Evolutionary conservation across 2,888 invertebrate genomes (phyloP), one percentile per base, ranked within the genome.

Genomic region (Volucella inflata): DNA sequence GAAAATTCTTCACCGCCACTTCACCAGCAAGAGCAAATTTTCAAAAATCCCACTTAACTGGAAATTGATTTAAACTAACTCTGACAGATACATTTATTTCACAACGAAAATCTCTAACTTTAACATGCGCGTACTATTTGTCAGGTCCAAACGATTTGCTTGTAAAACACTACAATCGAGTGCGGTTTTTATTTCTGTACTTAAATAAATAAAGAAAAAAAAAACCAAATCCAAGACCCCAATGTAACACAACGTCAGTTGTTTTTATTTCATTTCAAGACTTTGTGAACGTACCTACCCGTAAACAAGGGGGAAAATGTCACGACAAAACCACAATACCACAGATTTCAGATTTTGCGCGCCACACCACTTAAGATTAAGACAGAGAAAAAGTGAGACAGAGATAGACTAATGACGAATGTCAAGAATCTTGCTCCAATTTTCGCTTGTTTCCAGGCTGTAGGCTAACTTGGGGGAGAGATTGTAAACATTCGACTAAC

Each of bases 361-460:
- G 51, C 80, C 48, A 40, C 59, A 46, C 46, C 72, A 64, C 68
- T 64, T 59, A 53, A 48, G 46, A 42, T 42, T 16, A 17, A 10
- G 17, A 8, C 51, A 16, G 14, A 2, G 48, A n/a, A 6, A 48
- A 48, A 42, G 21, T 8, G 44, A 72, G 21, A 51, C 51, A 46
- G 59, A 71, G 17, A 51, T 1, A n/a, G 38, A 70, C 70, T 71
- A 30, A 21, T 84, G 84, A 84, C 75, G 80, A 84, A 84, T 84
- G 84, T 84, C 84, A 84, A 80, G 80, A 84, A 84, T 80, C 60
- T 67, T 70, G 70, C 53, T 75, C 83, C 68, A 79, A 48, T 67
- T 83, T 74, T 57, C 30, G 30, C 30, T 17, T 46, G 21, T n/a
- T 10, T 16, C 62, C 38, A 71, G 12, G 57, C 53, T 21, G 46